phyloP scores from a whole-genome alignment of 1,140 invertebrate species.

The Pseudomyrmex sp. region DNA sequence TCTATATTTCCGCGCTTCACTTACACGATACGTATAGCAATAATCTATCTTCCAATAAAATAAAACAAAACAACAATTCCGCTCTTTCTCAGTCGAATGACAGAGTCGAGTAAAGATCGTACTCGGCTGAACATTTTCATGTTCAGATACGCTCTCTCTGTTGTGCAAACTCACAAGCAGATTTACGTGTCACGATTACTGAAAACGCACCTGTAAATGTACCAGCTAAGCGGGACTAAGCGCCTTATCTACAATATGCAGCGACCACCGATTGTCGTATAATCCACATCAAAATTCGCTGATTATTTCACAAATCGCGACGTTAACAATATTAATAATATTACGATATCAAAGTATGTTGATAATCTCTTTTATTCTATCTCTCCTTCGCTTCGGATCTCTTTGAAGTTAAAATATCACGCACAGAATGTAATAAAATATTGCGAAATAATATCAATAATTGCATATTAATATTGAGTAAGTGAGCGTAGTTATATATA shows the following conservation, averaged over 20 bases:
- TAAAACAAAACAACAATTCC: not conserved
- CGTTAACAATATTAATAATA: not conserved
- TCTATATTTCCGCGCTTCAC: too few relatives aligned
- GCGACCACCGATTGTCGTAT: slow-evolving; percentile 37
- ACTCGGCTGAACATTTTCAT: not conserved
- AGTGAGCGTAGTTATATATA: not conserved
- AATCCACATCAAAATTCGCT: slow-evolving; percentile 37
- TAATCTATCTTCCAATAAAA: not conserved
- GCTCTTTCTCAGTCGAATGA: not conserved
- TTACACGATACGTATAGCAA: too few relatives aligned
- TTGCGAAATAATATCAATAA: slow-evolving; percentile 15
- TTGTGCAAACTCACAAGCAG: slow-evolving; percentile 2
- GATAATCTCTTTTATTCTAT: not conserved
- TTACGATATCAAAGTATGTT: slow-evolving; percentile 11
- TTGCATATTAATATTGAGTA: not conserved
- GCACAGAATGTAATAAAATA: too few relatives aligned
- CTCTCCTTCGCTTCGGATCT: not conserved
- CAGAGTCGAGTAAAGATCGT: not conserved
- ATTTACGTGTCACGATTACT: slow-evolving; percentile 30
- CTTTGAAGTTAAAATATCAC: not conserved
- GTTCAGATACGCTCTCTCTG: not conserved
- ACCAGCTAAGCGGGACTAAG: slow-evolving; percentile 29
- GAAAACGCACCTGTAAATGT: slow-evolving; percentile 43
- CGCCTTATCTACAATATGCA: slow-evolving; percentile 55
- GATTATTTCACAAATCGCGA: not conserved